Percentiles rank a stretch among this genome's conserved stretches.
phyloP scores from a whole-genome alignment of 2,888 invertebrate genomes.

The Bugula neritina region DNA sequence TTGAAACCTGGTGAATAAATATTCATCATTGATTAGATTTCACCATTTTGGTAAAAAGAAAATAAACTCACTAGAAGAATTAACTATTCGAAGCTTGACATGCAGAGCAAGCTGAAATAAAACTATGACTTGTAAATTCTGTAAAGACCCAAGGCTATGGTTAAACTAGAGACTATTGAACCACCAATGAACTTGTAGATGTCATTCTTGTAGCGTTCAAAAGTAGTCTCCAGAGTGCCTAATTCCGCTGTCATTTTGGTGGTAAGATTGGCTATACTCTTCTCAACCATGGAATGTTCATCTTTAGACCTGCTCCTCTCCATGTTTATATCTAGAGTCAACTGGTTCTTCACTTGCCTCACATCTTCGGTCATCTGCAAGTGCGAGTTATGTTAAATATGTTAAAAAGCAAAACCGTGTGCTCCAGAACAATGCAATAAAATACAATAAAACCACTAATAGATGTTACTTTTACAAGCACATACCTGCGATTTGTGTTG shows the following conservation, averaged over 20 bases:
- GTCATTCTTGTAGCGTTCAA: slow-evolving; percentile 50
- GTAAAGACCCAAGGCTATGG: slow-evolving; percentile 38
- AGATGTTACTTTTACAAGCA: not conserved
- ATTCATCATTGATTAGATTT: too few species aligned
- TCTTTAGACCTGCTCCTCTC: slow-evolving; percentile 49
- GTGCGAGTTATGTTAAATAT: slow-evolving; percentile 32
- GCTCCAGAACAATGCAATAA: too few species aligned
- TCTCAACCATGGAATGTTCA: slow-evolving; percentile 48
- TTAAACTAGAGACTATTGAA: slow-evolving; percentile 36
- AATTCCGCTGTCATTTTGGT: slow-evolving; percentile 51
- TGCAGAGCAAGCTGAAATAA: too few species aligned
- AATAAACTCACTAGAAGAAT: too few species aligned
- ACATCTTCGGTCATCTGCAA: slow-evolving; percentile 43
- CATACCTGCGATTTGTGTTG: slow-evolving; percentile 8
- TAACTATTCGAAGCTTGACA: too few species aligned
- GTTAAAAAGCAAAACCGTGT: not conserved
- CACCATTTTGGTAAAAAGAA: too few species aligned
- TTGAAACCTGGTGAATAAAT: too few species aligned
- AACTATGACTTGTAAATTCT: slow-evolving; percentile 33
- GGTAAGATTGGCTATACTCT: slow-evolving; percentile 37
- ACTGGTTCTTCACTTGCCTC: slow-evolving; percentile 42
- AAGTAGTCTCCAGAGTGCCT: slow-evolving; percentile 45
- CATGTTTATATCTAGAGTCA: slow-evolving; percentile 50
- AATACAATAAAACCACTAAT: not conserved
- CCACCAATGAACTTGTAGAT: slow-evolving; percentile 46